Evolutionary conservation across 2,797 vertebrate species (phyloP).

Genomic region (Euthynnus affinis): DNA sequence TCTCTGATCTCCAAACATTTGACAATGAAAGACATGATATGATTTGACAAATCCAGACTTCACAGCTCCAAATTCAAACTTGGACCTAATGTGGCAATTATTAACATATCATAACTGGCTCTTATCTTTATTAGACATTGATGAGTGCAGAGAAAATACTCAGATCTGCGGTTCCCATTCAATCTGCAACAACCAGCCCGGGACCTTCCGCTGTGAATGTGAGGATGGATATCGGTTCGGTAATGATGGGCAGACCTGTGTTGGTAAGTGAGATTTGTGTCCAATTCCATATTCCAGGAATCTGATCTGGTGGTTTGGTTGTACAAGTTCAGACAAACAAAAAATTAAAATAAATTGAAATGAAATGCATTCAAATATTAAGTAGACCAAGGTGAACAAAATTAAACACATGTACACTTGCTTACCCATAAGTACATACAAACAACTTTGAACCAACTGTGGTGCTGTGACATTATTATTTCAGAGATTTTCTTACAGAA

Average conservation of each 20-base stretch:
- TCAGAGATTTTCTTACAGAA: slow-evolving; percentile 24
- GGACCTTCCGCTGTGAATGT: slow-evolving; percentile 96
- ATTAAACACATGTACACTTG: slow-evolving; percentile 9
- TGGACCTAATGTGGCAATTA: not conserved
- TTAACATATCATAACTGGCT: slow-evolving; percentile 34
- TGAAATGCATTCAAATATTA: slow-evolving; percentile 24
- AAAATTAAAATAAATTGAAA: slow-evolving; percentile 28
- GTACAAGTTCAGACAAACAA: slow-evolving; percentile 7
- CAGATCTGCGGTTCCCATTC: slow-evolving; percentile 87
- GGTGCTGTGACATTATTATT: slow-evolving; percentile 12
- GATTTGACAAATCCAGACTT: slow-evolving; percentile 52
- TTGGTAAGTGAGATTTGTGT: no score
- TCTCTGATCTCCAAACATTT: slow-evolving; percentile 52
- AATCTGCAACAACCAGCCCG: slow-evolving; percentile 93
- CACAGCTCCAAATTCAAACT: slow-evolving; percentile 32
- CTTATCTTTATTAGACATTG: slow-evolving; percentile 86
- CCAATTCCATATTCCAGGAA: slow-evolving; percentile 28
- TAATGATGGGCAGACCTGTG: slow-evolving; percentile 87
- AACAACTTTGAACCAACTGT: not conserved
- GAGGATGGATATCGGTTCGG: slow-evolving; percentile 90
- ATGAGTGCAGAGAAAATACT: slow-evolving; percentile 92
- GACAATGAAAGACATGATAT: slow-evolving; percentile 42
- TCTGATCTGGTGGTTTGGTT: not conserved
- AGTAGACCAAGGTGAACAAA: not conserved
- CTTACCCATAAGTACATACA: slow-evolving; percentile 4